Conservation (phyloP, 2,888 invertebrate genomes). For the Amitus sp. region DNA sequence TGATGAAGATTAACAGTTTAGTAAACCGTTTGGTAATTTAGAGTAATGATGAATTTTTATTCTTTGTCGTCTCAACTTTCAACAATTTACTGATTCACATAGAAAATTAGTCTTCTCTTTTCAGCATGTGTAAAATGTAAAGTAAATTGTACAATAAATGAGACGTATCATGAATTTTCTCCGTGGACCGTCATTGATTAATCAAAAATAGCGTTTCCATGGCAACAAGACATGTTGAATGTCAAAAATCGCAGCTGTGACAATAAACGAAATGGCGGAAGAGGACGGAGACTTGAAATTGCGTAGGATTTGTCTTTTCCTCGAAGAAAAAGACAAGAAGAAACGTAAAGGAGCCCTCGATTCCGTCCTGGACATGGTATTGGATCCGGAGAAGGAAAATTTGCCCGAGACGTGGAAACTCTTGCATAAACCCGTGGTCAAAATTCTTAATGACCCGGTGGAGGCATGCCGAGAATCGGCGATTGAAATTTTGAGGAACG, state of each 20-base stretch:
- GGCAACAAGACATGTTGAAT: constrained; percentile 7
- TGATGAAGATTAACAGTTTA: too few species aligned
- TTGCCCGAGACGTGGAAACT: constrained; percentile 65
- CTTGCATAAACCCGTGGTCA: constrained; percentile 65
- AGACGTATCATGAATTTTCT: not conserved
- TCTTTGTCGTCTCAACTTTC: too few species aligned
- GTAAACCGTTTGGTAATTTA: too few species aligned
- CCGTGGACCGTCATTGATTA: constrained; percentile 2
- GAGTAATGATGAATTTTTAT: too few species aligned
- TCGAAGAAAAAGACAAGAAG: constrained; percentile 73
- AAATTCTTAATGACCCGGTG: constrained; percentile 69
- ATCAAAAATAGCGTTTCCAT: constrained; percentile 19
- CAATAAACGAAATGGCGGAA: constrained; percentile 34
- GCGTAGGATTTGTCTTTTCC: constrained; percentile 33
- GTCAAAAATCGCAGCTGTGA: not conserved
- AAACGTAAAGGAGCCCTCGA: constrained; percentile 69
- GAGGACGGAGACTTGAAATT: constrained; percentile 34
- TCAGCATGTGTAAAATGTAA: too few species aligned
- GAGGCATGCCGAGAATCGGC: constrained; percentile 74
- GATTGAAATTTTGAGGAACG: constrained; percentile 69
- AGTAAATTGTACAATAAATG: too few species aligned
- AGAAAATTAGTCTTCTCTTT: too few species aligned
- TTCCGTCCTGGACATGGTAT: constrained; percentile 69
- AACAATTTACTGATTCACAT: too few species aligned
- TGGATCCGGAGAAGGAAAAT: constrained; percentile 58